Base-by-base conservation (phyloP, 2,888 invertebrate genomes). In the Chymomyza fuscimana region DNA sequence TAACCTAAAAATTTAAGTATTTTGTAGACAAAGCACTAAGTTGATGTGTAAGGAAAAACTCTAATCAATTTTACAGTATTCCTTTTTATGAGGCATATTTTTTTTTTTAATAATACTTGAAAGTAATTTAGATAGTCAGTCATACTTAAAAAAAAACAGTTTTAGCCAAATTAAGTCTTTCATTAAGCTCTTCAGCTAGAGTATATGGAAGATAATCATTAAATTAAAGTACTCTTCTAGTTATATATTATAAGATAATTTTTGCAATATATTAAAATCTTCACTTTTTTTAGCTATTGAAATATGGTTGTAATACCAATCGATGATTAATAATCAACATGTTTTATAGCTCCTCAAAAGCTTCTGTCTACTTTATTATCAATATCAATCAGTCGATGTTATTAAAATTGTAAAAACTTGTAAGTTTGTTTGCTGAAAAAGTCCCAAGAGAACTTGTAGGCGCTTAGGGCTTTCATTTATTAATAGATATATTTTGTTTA, bases 401-500 rank as follows among this genome's bases (percentile, higher is more conserved):
- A 46, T 46, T 46, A 46, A 10, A 46, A 22, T 10, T 16, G 36
- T 60, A 54, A 46, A 58, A 60, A 29, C 15, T 60, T 54, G 54
- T 22, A 54, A 29, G 66, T 40, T 71, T 54, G 2, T 64, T 32
- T 59, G 2, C 36, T 12, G 25, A 32, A 16, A 32, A 61, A 70
- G 52, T 59, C 59, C 16, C 40, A 73, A 78, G 76, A 67, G 75
- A 77, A 63, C 32, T 25, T 62, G 74, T 76, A 69, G 77, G 22
- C 67, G 58, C 64, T 61, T 75, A 50, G 52, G 58, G 63, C 40
- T 68, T 74, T 58, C 63, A 5, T 7, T 79, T 86, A 83, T 85
- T 83, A 85, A 73, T 86, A 84, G 78, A 29, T 19, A 70, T 75
- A 84, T 19, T 71, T 74, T 86, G 73, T 84, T 76, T 83, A 83